A percentile compares a stretch with the other conserved stretches of the same genome.
Evolutionary conservation across 2,113 vertebrate species (phyloP).

Genomic region (Pampusana beccarii): DNA sequence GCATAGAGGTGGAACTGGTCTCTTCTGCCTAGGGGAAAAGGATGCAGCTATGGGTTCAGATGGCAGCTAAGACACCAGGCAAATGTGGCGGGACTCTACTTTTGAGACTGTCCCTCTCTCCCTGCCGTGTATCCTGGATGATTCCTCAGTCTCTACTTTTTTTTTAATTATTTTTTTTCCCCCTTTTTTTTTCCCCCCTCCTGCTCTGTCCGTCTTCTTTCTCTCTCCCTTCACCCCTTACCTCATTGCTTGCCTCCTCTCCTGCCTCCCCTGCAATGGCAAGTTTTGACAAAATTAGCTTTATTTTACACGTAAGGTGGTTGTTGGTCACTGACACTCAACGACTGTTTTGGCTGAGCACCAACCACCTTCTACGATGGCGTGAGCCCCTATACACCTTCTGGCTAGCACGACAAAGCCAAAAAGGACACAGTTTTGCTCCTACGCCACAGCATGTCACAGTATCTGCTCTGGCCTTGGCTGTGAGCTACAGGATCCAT

Average conservation of each 20-base stretch:
- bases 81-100: not conserved
- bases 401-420: not conserved
- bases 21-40: not conserved
- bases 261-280: not conserved
- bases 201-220: not conserved
- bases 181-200: too few relatives aligned
- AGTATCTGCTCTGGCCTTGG: not conserved
- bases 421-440: not conserved
- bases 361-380: not conserved
- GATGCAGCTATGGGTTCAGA: not conserved
- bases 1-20: not conserved
- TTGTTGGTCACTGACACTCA: not conserved
- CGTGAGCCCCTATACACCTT: not conserved
- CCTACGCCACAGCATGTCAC: accelerated
- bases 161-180: too few relatives aligned
- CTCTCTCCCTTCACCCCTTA: not conserved
- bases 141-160: not conserved
- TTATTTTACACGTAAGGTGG: not conserved
- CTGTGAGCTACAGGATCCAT: not conserved
- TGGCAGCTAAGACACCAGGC: not conserved
- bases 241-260: not conserved
- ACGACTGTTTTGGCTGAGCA: not conserved
- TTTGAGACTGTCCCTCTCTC: not conserved
- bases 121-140: not conserved
- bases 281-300: not conserved